Conservation (phyloP, 1,140 invertebrate species). For the Paralvinella palmiformis region DNA sequence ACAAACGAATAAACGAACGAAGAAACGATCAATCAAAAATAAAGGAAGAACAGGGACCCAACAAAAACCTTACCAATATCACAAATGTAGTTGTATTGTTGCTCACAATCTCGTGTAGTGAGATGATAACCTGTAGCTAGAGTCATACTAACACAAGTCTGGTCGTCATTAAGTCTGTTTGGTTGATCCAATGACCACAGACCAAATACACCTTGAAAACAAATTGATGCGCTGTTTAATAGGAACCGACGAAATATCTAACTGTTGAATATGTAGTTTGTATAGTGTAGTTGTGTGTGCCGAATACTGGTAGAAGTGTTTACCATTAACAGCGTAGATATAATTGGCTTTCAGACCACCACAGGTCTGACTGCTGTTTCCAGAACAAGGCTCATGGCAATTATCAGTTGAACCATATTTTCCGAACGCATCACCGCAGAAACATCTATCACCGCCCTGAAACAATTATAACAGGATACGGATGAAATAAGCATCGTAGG, state of each 20-base stretch:
- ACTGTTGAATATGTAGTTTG: not conserved
- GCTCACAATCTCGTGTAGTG: too few relatives aligned
- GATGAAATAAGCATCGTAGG: too few relatives aligned
- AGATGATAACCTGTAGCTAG: too few relatives aligned
- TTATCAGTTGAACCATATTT: not conserved
- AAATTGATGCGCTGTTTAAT: not conserved
- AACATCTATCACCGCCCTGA: not conserved
- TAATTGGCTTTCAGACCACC: not conserved
- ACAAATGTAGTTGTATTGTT: too few relatives aligned
- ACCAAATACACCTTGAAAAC: not conserved
- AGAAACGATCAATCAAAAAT: too few relatives aligned
- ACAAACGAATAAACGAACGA: too few relatives aligned
- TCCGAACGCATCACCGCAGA: slow-evolving; percentile 2
- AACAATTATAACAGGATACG: not conserved
- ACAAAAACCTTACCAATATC: too few relatives aligned
- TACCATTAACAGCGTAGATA: not conserved
- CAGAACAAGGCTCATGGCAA: not conserved
- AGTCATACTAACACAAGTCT: too few relatives aligned
- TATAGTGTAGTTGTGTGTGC: not conserved
- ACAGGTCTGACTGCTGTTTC: not conserved
- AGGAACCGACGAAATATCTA: not conserved
- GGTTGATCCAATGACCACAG: not conserved
- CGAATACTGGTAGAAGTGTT: too few relatives aligned
- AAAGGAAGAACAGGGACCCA: too few relatives aligned
- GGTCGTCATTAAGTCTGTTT: not conserved